Percentiles rank a stretch among this genome's conserved stretches.
Evolutionary conservation across 2,113 vertebrate genomes (phyloP).

Genomic region (Anser cygnoides): DNA sequence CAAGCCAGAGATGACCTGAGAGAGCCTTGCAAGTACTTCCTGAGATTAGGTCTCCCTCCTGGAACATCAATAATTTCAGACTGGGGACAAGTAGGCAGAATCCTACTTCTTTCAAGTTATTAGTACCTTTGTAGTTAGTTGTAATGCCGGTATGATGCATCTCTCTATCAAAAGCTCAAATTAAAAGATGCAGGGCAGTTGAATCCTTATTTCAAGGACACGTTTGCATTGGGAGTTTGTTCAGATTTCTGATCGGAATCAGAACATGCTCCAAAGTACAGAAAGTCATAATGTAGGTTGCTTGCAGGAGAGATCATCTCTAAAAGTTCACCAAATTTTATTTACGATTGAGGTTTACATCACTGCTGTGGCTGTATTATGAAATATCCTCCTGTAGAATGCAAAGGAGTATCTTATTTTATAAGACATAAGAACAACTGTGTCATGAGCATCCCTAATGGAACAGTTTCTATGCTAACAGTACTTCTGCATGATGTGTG

Average conservation of each 20-base stretch:
- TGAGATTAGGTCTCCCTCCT: too few relatives aligned
- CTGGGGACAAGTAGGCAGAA: too few relatives aligned
- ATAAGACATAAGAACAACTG: background rate
- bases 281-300: background rate
- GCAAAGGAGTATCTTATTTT: background rate
- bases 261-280: background rate
- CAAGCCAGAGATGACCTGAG: too few relatives aligned
- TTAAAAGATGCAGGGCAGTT: too few relatives aligned
- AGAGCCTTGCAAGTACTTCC: too few relatives aligned
- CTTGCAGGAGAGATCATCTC: background rate
- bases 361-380: background rate
- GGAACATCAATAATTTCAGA: too few relatives aligned
- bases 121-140: background rate
- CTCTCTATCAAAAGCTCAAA: background rate
- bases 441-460: background rate
- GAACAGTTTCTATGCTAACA: background rate
- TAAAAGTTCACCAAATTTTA: background rate
- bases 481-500: background rate
- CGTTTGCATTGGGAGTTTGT: background rate
- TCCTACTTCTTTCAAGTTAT: background rate
- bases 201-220: background rate
- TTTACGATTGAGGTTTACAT: background rate
- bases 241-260: background rate
- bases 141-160: background rate
- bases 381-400: background rate